These are phyloP conservation scores for Drosophila ochracea DNA, from an alignment of 2,888 invertebrate genomes.

Conservation along the genomic window DNA sequence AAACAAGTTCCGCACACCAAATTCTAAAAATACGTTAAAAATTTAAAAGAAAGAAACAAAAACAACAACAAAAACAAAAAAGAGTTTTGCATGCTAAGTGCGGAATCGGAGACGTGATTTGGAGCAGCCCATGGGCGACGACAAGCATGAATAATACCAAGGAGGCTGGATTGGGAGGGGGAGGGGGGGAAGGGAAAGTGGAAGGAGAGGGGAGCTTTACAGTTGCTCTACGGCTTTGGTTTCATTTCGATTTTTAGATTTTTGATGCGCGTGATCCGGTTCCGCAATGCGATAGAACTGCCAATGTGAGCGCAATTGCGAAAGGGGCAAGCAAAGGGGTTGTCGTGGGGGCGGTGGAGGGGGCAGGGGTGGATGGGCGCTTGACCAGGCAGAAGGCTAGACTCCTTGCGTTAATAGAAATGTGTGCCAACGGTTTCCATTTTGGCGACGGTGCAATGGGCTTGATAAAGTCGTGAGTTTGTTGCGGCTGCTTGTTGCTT, in stretches of 20 bases:
- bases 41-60: conserved; percentile 5
- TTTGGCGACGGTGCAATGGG: conserved; percentile 33
- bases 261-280: conserved; percentile 55
- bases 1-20: conserved; percentile 62
- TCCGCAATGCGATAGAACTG: conserved; percentile 51
- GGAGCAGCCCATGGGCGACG: conserved; percentile 53
- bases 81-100: conserved; percentile 55
- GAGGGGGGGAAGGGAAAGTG: background rate
- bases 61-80: conserved; percentile 13
- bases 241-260: conserved; percentile 55
- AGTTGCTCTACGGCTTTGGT: conserved; percentile 20
- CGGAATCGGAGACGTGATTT: conserved; percentile 58
- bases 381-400: conserved; percentile 9
- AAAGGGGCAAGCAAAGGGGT: background rate
- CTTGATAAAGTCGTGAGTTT: conserved; percentile 44
- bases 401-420: conserved; percentile 59
- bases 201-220: background rate
- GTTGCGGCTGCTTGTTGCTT: conserved; percentile 17
- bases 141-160: conserved; percentile 60
- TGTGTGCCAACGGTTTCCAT: conserved; percentile 69
- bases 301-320: background rate
- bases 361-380: background rate
- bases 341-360: background rate
- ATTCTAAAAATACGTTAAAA: conserved; percentile 59
- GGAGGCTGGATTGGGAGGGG: background rate